These are phyloP conservation scores for Falco cherrug DNA, from an alignment of 2,797 vertebrate genomes.

Conservation along the genomic window DNA sequence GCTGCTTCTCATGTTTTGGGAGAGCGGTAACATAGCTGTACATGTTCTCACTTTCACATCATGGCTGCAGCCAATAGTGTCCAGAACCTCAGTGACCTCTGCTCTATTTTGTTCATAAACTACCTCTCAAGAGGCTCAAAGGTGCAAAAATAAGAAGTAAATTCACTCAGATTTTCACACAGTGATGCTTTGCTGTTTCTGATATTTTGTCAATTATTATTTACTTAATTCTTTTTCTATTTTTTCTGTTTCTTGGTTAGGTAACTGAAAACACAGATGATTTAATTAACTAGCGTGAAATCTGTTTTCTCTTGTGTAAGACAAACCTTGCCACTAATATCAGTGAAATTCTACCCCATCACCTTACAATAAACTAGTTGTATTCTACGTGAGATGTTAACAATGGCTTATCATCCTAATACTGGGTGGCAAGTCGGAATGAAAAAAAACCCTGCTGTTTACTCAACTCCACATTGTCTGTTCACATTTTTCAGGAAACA, in stretches of 20 bases:
- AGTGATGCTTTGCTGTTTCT: background rate
- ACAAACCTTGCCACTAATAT: background rate
- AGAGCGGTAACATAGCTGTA: background rate
- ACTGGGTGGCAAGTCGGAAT: background rate
- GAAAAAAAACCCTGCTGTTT: background rate
- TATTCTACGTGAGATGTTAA: background rate
- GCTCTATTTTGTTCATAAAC: background rate
- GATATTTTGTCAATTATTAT: background rate
- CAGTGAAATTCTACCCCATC: background rate
- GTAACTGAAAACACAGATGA: background rate
- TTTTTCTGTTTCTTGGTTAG: background rate
- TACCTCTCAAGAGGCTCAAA: background rate
- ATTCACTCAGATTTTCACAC: background rate
- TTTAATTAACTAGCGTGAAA: background rate
- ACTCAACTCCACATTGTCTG: background rate
- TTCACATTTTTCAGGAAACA: background rate
- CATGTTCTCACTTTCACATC: background rate
- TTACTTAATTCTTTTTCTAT: background rate
- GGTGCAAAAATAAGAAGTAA: background rate
- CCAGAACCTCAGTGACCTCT: background rate
- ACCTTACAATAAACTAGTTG: background rate
- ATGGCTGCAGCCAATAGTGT: background rate
- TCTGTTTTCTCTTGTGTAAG: background rate
- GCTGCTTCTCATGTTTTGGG: background rate
- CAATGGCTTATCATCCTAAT: background rate